Percentiles rank a stretch among this genome's conserved stretches.
Evolutionary conservation across 2,797 vertebrate genomes (phyloP).

Genomic region (Chlorospingus flavigularis): DNA sequence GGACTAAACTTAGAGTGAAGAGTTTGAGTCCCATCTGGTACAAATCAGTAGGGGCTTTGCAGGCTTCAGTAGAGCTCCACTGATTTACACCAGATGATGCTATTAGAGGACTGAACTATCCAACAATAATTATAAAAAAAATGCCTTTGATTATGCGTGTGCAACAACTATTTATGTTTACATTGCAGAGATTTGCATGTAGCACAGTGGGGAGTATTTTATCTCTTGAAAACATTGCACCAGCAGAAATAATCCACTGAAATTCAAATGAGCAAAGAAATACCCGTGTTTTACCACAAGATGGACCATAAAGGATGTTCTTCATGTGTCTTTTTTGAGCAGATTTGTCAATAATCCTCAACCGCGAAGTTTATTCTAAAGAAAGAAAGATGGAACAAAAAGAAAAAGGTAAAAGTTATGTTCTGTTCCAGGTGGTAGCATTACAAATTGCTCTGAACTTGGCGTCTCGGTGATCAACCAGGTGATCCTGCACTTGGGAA

Average conservation of each 20-base stretch:
- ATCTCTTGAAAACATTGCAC: constrained; percentile 67
- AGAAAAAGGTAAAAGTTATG: background rate
- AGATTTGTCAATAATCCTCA: constrained; percentile 44
- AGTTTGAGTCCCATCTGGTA: constrained; percentile 55
- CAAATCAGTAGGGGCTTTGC: constrained; percentile 25
- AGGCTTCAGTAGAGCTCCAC: constrained; percentile 32
- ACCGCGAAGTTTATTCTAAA: background rate
- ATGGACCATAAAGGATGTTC: constrained; percentile 52
- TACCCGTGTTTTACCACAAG: constrained; percentile 26
- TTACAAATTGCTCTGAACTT: background rate
- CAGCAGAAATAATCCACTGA: constrained; percentile 49
- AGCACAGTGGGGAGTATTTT: constrained; percentile 66
- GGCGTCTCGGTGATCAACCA: background rate
- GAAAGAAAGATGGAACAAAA: background rate
- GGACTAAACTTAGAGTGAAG: constrained; percentile 13
- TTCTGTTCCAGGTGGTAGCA: background rate
- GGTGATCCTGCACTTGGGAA: background rate
- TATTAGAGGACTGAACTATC: constrained; percentile 26
- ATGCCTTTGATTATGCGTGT: constrained; percentile 32
- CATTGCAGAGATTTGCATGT: constrained; percentile 54
- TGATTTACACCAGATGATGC: constrained; percentile 53
- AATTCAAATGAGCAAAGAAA: constrained; percentile 64
- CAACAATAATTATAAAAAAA: constrained; percentile 46
- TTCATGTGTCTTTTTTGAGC: background rate
- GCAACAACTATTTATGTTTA: constrained; percentile 53